A percentile compares a stretch with the other conserved stretches of the same genome.
phyloP scores from a whole-genome alignment of 2,888 invertebrate genomes.

The Drosophila austrosaltans region DNA sequence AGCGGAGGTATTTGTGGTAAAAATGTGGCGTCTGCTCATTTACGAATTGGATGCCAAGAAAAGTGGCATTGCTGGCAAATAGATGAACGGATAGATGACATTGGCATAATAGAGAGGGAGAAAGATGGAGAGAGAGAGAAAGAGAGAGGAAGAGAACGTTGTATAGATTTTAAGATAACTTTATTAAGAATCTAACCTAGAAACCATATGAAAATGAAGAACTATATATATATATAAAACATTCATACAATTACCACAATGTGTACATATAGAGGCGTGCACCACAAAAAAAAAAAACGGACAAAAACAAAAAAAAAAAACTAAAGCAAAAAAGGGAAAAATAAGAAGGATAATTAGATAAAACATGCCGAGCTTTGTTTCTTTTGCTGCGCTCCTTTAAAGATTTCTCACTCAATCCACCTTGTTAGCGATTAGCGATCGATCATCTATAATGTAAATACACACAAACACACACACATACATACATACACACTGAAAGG shows the following conservation, averaged over 20 bases:
- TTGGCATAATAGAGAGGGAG: constrained; percentile 41
- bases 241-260: background rate
- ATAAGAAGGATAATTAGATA: constrained; percentile 15
- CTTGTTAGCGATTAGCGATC: constrained; percentile 22
- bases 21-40: constrained; percentile 99
- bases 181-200: constrained; percentile 10
- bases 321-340: background rate
- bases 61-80: constrained; percentile 88
- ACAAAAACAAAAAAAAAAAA: constrained; percentile 1
- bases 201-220: constrained; percentile 9
- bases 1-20: constrained; percentile 99
- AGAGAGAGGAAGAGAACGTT: constrained; percentile 1
- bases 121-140: background rate
- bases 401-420: constrained; percentile 8
- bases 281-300: constrained; percentile 11
- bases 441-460: constrained; percentile 57
- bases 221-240: background rate
- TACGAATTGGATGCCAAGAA: constrained; percentile 99
- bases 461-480: constrained; percentile 32
- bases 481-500: constrained; percentile 11
- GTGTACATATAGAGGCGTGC: constrained; percentile 9
- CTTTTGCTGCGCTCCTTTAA: constrained; percentile 2
- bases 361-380: constrained; percentile 16
- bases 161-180: constrained; percentile 9
- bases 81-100: constrained; percentile 27